Evolutionary conservation across 2,888 invertebrate genomes (phyloP), one percentile per base, ranked within the genome.

Genomic region (Drosophila sordidula): DNA sequence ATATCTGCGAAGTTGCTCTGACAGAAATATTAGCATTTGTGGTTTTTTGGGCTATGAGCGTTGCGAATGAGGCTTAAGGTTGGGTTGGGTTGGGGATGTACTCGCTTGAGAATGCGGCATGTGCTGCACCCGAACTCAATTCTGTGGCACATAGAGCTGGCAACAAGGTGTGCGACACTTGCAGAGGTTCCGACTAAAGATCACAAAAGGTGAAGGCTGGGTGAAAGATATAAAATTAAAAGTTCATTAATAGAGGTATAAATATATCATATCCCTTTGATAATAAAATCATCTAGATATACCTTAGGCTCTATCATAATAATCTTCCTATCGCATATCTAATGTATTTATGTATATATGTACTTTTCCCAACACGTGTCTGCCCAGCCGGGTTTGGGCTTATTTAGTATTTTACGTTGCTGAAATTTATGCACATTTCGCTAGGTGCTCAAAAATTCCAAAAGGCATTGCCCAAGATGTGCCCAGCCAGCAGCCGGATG

Each of bases 11-110:
- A 42, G 45, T 51, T 58, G 62, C 65, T 75, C 81, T 89, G 90
- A 89, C 89, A 86, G 89, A 89, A 89, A 80, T 86, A 86, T 86
- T 83, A 86, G 80, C 85, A 89, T 86, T 89, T 89, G 85, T 70
- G 85, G 90, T 78, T 72, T 73, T 63, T 51, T 25, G 49, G 61
- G 67, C 67, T 56, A 50, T 38, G 54, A 75, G 70, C 47, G 51
- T 69, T 34, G 42, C 57, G 25, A 49, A 59, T 45, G 44, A 26
- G 59, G 46, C 22, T 44, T 42, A 29, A 54, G 39, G 39, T 42
- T 32, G 52, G 6, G 12, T 34, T 9, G 44, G 16, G 51, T 42
- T 18, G 18, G 18, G 63, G 16, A 9, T 22, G 38, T 14, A 16
- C 22, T 14, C 49, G 55, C 63, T 29, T 72, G 77, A 54, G 75